Percentiles rank a stretch among this genome's conserved stretches.
Evolutionary conservation across 2,888 invertebrate species (phyloP).

Genomic region (Augochlorella aurata): DNA sequence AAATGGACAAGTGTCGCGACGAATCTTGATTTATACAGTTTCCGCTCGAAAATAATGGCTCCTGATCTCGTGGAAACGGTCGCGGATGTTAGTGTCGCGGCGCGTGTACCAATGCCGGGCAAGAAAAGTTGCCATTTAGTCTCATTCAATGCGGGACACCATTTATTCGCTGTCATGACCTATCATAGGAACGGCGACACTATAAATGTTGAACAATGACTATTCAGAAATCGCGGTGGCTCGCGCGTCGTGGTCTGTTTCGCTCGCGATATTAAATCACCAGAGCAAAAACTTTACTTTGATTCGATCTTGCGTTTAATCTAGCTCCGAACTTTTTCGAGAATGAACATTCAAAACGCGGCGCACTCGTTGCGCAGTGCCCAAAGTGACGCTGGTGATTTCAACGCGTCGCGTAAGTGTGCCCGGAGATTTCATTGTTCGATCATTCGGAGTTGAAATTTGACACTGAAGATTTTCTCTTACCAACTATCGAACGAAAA

Average conservation of each 20-base stretch:
- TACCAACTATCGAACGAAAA: too few relatives aligned
- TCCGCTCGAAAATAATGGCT: background rate
- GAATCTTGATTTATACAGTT: conserved; percentile 6
- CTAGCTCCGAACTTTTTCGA: background rate
- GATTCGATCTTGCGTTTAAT: background rate
- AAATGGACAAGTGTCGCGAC: background rate
- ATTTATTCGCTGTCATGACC: conserved; percentile 17
- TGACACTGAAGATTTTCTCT: too few relatives aligned
- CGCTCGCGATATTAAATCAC: background rate
- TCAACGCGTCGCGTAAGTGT: background rate
- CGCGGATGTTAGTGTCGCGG: background rate
- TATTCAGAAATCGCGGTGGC: conserved; percentile 9
- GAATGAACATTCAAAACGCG: background rate
- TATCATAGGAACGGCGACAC: conserved; percentile 3
- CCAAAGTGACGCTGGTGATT: background rate
- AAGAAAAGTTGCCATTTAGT: conserved; percentile 8
- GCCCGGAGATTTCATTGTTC: background rate
- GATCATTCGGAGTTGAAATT: too few relatives aligned
- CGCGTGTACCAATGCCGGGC: background rate
- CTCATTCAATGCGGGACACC: background rate
- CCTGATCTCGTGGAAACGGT: background rate
- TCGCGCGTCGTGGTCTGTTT: conserved; percentile 1
- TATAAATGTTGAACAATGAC: background rate
- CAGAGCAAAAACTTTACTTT: background rate
- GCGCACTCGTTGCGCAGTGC: background rate